phyloP scores from a whole-genome alignment of 2,797 vertebrate genomes.

The Bradypus variegatus region DNA sequence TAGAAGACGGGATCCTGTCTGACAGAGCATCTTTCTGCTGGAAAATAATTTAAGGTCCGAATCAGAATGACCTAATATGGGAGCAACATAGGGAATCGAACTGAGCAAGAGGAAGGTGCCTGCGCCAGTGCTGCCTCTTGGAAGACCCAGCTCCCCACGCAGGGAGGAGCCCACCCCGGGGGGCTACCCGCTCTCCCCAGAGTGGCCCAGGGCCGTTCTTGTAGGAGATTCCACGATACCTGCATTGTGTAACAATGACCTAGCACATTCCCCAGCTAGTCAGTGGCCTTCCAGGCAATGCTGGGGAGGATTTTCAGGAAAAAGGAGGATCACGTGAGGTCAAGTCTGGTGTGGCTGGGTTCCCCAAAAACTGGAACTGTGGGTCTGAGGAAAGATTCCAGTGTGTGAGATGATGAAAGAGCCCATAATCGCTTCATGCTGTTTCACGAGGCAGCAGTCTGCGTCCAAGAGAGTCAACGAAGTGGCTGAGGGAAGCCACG shows the following conservation, averaged over 20 bases:
- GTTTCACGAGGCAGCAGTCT: constrained; percentile 37
- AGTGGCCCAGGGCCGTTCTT: not conserved
- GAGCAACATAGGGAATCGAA: not conserved
- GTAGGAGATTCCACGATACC: not conserved
- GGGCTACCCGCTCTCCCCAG: not conserved
- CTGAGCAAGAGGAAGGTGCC: not conserved
- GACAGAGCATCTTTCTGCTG: not conserved
- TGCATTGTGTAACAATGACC: not conserved
- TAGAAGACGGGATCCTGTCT: not conserved
- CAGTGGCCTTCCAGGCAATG: not conserved
- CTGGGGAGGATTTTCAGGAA: not conserved
- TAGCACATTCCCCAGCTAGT: not conserved
- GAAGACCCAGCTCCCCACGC: not conserved
- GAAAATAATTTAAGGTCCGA: constrained; percentile 4
- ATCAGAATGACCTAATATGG: not conserved
- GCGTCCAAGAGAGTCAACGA: constrained; percentile 46
- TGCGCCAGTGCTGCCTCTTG: not conserved
- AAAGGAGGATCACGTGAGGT: not conserved
- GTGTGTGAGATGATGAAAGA: constrained; percentile 32
- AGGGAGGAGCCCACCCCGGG: not conserved
- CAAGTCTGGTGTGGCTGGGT: not conserved
- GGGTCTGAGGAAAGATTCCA: not conserved
- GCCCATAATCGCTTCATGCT: constrained; percentile 47
- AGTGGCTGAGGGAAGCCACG: constrained; percentile 35
- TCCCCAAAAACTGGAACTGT: not conserved